phyloP scores from a whole-genome alignment of 1,140 invertebrate genomes.

The Drosophila nigromelanica region DNA sequence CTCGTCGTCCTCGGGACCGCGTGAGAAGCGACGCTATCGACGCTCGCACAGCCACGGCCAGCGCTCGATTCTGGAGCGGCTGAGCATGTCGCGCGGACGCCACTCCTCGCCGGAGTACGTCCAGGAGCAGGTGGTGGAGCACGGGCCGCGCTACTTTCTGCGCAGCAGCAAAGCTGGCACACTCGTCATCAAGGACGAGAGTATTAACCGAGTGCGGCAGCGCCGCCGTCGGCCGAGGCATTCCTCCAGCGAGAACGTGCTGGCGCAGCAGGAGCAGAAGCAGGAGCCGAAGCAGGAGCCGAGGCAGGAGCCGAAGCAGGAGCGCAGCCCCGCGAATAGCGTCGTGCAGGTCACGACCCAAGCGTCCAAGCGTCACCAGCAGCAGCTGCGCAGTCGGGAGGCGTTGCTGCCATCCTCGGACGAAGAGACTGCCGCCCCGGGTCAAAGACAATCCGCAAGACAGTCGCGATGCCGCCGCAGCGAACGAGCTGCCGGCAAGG shows the following conservation, averaged over 20 bases:
- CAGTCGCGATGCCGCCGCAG: conserved; percentile 42
- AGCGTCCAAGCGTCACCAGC: conserved; percentile 9
- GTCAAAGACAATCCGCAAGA: background rate
- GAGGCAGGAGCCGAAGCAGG: too few species aligned
- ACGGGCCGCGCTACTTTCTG: conserved; percentile 80
- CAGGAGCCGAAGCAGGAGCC: too few species aligned
- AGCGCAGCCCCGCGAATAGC: conserved; percentile 1
- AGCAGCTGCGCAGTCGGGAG: conserved; percentile 4
- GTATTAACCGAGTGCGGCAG: conserved; percentile 75
- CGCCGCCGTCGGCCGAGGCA: conserved; percentile 62
- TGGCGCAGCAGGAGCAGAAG: conserved; percentile 3
- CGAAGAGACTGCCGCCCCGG: conserved; percentile 34
- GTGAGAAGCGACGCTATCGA: conserved; percentile 76
- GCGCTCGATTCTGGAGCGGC: conserved; percentile 69
- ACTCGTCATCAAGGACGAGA: conserved; percentile 84
- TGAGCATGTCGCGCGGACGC: conserved; percentile 70
- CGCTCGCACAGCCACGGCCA: conserved; percentile 70
- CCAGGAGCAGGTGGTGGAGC: conserved; percentile 54
- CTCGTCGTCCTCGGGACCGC: conserved; percentile 68
- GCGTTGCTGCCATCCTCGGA: conserved; percentile 50
- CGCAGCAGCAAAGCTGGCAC: conserved; percentile 85
- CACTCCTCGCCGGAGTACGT: conserved; percentile 76
- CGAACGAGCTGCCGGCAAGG: conserved; percentile 42
- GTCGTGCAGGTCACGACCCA: conserved; percentile 56
- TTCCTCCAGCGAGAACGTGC: conserved; percentile 70